Percentiles rank a stretch among this genome's conserved stretches.
Conservation (phyloP, 2,113 vertebrate species). For the Pluvialis apricaria region DNA sequence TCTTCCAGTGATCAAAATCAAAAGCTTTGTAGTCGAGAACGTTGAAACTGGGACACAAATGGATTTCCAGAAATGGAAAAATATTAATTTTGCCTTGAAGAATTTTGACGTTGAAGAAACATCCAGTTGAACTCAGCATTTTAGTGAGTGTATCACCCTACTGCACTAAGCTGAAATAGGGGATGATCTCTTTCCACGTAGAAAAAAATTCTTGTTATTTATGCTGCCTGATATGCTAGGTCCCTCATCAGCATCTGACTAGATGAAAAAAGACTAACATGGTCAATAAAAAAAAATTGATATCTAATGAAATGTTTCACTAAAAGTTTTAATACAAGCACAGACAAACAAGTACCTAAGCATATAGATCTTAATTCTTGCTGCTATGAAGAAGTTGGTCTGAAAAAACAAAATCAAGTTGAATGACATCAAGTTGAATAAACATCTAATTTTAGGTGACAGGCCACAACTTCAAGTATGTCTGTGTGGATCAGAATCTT, state of each 20-base stretch:
- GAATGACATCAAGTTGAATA: not conserved
- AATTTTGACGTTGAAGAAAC: constrained; percentile 67
- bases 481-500: not conserved
- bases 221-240: not conserved
- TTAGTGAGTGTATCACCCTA: not conserved
- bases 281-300: not conserved
- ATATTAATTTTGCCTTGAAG: constrained; percentile 61
- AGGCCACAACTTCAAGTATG: not conserved
- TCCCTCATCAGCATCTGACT: not conserved
- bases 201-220: not conserved
- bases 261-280: not conserved
- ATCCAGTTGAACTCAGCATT: not conserved
- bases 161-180: not conserved
- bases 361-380: not conserved
- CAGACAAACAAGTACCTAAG: not conserved
- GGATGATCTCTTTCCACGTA: not conserved
- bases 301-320: not conserved
- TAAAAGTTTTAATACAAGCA: not conserved
- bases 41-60: constrained; percentile 30
- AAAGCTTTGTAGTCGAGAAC: constrained; percentile 74
- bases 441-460: not conserved
- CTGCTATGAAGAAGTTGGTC: not conserved
- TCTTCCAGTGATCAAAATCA: constrained; percentile 79
- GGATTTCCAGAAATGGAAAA: constrained; percentile 69
- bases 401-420: not conserved